phyloP scores from a whole-genome alignment of 2,888 invertebrate genomes.

The Silvanus unidentatus region DNA sequence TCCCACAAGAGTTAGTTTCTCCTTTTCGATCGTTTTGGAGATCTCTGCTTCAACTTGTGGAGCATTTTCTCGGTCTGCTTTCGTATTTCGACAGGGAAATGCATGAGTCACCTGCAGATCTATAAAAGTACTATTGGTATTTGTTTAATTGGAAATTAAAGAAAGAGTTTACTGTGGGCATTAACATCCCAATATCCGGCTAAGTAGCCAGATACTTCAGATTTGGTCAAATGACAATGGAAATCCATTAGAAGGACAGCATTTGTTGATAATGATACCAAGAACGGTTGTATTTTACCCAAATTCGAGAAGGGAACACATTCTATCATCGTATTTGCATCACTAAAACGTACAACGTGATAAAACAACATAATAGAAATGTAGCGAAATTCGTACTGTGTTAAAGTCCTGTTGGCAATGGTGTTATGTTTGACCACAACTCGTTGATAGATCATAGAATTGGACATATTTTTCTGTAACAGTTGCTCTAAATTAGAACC shows the following conservation, averaged over 20 bases:
- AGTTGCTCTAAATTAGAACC: conserved; percentile 22
- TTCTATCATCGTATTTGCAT: conserved; percentile 84
- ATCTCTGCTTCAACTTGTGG: conserved; percentile 76
- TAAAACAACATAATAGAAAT: too few relatives aligned
- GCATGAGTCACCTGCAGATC: conserved; percentile 82
- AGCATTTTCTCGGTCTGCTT: conserved; percentile 71
- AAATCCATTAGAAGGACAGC: conserved; percentile 85
- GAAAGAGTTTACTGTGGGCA: conserved; percentile 90
- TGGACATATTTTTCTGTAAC: conserved; percentile 28
- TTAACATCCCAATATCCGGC: conserved; percentile 94
- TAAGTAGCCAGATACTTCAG: conserved; percentile 92
- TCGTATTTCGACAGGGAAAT: conserved; percentile 80
- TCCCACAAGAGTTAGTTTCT: conserved; percentile 77
- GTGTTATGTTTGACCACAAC: conserved; percentile 71
- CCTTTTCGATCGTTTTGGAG: conserved; percentile 73
- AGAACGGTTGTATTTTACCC: conserved; percentile 89
- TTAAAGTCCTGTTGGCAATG: conserved; percentile 66
- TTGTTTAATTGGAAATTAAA: not conserved
- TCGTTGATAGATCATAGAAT: conserved; percentile 50
- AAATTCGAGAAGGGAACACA: conserved; percentile 80
- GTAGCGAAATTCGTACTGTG: conserved; percentile 59
- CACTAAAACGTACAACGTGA: conserved; percentile 56
- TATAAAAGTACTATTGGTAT: conserved; percentile 43
- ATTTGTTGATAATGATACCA: conserved; percentile 80
- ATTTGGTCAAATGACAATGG: conserved; percentile 88